Conservation (phyloP, 2,797 vertebrate genomes). For the Lepus oiostolus region DNA sequence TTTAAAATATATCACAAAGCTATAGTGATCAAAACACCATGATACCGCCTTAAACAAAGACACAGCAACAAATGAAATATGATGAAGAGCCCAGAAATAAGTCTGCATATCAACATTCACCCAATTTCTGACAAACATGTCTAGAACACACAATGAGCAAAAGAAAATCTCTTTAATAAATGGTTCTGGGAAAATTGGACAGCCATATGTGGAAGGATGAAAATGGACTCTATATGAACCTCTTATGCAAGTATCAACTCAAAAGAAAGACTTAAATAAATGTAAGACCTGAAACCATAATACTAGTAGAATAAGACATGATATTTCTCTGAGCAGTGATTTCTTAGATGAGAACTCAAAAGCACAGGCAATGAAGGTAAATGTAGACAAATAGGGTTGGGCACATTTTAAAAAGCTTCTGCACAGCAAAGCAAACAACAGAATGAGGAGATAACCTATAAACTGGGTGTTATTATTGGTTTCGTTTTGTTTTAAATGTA, state of each 20-base stretch:
- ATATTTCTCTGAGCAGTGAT: not conserved
- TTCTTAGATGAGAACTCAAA: not conserved
- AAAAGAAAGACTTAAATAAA: not conserved
- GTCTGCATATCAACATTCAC: not conserved
- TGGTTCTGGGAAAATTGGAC: not conserved
- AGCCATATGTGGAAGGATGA: not conserved
- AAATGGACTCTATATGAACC: not conserved
- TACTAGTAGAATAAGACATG: not conserved
- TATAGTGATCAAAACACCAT: not conserved
- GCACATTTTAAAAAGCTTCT: not conserved
- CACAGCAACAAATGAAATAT: not conserved
- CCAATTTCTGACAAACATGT: not conserved
- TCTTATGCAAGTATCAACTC: not conserved
- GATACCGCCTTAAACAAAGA: not conserved
- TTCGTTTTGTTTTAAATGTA: slow-evolving; percentile 29
- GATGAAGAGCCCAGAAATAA: not conserved
- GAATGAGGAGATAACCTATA: not conserved
- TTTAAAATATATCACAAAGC: not conserved
- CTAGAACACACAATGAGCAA: not conserved
- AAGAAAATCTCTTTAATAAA: not conserved
- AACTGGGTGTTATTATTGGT: not conserved
- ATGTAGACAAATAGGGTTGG: not conserved
- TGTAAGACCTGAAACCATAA: not conserved
- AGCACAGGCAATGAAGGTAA: not conserved
- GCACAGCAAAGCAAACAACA: not conserved